Percentiles rank a stretch among this genome's conserved stretches.
Conservation (phyloP, 2,113 vertebrate species). For the Gasterosteus nipponicus region DNA sequence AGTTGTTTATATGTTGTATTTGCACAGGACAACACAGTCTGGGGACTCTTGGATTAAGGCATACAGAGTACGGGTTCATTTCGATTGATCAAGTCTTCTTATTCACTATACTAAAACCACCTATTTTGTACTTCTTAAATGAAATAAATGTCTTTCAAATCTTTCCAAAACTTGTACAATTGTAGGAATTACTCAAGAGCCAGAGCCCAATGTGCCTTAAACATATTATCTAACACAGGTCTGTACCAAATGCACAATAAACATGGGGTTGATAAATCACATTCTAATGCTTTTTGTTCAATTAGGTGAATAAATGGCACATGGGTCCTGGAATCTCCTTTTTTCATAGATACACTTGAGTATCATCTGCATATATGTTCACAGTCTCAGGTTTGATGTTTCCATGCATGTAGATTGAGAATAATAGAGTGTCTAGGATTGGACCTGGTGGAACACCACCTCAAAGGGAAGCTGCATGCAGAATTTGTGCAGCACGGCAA, state of each 20-base stretch:
- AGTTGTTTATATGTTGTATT: conserved; percentile 33
- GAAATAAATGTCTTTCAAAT: no score
- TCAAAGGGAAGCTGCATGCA: not conserved
- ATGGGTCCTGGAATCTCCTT: not conserved
- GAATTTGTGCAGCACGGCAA: not conserved
- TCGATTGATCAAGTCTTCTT: not conserved
- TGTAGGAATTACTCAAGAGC: not conserved
- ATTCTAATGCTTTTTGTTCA: not conserved
- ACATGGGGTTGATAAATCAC: not conserved
- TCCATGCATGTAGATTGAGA: not conserved
- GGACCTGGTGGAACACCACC: conserved; percentile 8
- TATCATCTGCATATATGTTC: conserved; percentile 15
- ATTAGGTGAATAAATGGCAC: not conserved
- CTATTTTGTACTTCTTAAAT: not conserved
- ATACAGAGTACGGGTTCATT: conserved; percentile 14
- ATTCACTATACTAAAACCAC: not conserved
- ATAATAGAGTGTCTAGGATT: not conserved
- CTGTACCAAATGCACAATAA: not conserved
- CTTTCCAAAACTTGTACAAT: not conserved
- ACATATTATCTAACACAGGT: not conserved
- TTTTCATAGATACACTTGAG: not conserved
- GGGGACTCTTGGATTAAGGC: conserved; percentile 48
- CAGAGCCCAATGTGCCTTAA: conserved; percentile 3
- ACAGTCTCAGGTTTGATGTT: not conserved
- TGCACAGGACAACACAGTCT: not conserved